A percentile compares a stretch with the other conserved stretches of the same genome.
phyloP scores from a whole-genome alignment of 2,888 invertebrate genomes.

The Polydrusus tereticollis region DNA sequence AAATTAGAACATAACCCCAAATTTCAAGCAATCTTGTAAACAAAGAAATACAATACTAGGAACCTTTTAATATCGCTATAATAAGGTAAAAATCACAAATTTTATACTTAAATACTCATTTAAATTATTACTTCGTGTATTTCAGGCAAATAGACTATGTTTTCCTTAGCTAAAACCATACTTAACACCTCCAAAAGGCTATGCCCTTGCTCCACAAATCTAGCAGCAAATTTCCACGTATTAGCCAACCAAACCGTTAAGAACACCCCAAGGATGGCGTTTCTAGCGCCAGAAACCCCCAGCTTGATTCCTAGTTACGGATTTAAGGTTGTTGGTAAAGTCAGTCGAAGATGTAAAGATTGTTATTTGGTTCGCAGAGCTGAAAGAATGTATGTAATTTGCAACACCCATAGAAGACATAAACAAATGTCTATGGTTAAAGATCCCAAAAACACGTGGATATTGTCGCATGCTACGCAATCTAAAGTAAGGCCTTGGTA shows the following conservation, averaged over 20 bases:
- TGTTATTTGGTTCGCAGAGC: conserved; percentile 81
- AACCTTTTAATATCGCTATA: not conserved
- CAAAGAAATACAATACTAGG: not conserved
- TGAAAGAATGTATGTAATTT: conserved; percentile 79
- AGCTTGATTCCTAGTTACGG: conserved; percentile 67
- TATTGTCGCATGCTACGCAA: conserved; percentile 82
- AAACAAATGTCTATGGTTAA: conserved; percentile 84
- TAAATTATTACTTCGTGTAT: not conserved
- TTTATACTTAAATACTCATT: not conserved
- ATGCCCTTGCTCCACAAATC: not conserved
- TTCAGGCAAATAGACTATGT: not conserved
- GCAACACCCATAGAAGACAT: conserved; percentile 82
- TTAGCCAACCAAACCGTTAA: conserved; percentile 15
- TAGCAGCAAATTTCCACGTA: conserved; percentile 7
- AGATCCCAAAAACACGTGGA: conserved; percentile 79
- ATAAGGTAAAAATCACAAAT: not conserved
- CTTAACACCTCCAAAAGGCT: not conserved
- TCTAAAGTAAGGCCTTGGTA: conserved; percentile 58
- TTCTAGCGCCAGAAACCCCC: conserved; percentile 51
- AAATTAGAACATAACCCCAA: not conserved
- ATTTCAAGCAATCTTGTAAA: not conserved
- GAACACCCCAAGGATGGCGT: not conserved
- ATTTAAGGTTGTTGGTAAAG: conserved; percentile 79
- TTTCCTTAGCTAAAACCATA: conserved; percentile 17
- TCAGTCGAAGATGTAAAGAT: conserved; percentile 81